Evolutionary conservation across 1,140 invertebrate genomes (phyloP), one percentile per base, ranked within the genome.

Genomic region (Conus ventricosus): DNA sequence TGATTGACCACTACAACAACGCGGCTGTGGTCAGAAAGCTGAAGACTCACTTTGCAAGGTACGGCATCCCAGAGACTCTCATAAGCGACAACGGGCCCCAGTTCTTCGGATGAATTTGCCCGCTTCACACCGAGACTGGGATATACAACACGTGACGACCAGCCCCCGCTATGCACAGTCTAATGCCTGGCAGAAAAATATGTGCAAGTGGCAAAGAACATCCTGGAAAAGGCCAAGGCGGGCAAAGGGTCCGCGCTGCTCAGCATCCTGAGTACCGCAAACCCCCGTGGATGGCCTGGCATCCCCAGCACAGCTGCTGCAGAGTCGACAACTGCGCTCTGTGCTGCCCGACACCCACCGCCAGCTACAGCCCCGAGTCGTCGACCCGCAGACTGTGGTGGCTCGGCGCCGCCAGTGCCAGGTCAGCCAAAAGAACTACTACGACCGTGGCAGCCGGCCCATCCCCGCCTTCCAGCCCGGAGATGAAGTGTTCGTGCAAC

Each of bases 51-150:
- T 60, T 60, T 0, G 57, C 57, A 8, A 60, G 15, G 57, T 15
- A 60, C 4, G 57, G 57, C 57, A 60, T 60, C 57, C 57, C 57
- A 25, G n/a, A 25, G 23, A 25, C 13, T 39, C 23, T 78, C 7
- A 39, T 78, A 13, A 78, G 76, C 27, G 95, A 96, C 91, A 95
- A 95, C 90, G 95, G 94, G 53, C 93, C 95, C n/a, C 92, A 94
- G 83, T 96, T 60, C 57, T 11, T 60, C 57, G 4, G 8, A 60
- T 15, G 57, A 60, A 15, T 60, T 60, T 15, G 57, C 57, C 57
- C 8, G 57, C 15, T 60, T 60, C 57, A 15, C 57, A n/a, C 57
- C 57, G 4, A 60, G 15, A 8, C 57, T 60, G 57, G 57, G 0
- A 60, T 60, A 15, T 60, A 8, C 8, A 60, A 15, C 57, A 60